Conservation (phyloP, 64 coral and sea anemone genomes). For the Orbicella faveolata region DNA sequence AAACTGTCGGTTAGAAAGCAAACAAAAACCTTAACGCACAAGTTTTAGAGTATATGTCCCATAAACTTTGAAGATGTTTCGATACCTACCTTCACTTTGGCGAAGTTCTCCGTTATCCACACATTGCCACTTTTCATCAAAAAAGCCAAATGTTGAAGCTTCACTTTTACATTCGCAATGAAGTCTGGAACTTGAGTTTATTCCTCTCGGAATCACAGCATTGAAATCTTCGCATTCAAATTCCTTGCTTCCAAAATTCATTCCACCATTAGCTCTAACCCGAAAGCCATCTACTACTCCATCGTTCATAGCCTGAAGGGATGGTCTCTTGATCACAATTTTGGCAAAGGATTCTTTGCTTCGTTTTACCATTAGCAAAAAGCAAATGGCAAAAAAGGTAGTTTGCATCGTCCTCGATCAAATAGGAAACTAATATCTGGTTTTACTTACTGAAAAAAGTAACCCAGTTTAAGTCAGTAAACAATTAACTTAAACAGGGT, state of each 20-base stretch:
- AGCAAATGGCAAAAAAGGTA: background rate
- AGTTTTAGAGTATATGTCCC: background rate
- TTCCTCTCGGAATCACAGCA: background rate
- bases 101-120: constrained; percentile 15
- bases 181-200: background rate
- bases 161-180: background rate
- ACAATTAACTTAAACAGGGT: background rate
- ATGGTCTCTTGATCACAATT: background rate
- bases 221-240: background rate
- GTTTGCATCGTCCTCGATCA: background rate
- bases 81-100: background rate
- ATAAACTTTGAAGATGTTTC: background rate
- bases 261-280: background rate
- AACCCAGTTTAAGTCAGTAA: background rate
- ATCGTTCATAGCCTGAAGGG: background rate
- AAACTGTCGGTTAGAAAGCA: too few species aligned
- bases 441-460: background rate
- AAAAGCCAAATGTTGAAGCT: constrained; percentile 1
- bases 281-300: background rate
- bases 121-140: constrained; percentile 9
- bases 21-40: background rate
- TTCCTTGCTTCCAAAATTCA: background rate
- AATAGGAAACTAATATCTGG: background rate
- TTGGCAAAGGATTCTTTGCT: background rate
- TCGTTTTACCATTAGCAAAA: background rate